Conservation (phyloP, 2,888 invertebrate genomes). For the Lasius fuliginosus region DNA sequence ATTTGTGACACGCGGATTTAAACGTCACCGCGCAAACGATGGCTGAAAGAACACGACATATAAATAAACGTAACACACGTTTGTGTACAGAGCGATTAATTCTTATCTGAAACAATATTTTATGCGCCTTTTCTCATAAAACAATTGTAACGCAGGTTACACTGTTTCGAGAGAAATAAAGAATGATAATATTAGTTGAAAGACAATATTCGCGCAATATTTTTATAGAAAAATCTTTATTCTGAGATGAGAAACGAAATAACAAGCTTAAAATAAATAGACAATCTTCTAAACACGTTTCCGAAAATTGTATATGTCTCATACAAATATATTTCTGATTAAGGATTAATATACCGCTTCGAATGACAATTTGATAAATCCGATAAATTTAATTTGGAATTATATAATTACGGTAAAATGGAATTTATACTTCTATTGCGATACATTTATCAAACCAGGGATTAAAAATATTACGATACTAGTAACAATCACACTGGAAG, state of each 20-base stretch:
- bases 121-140: not conserved
- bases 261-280: not conserved
- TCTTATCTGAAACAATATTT: slow-evolving; percentile 33
- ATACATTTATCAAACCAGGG: not conserved
- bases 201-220: not conserved
- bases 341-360: slow-evolving; percentile 16
- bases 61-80: slow-evolving; percentile 43
- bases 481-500: slow-evolving; percentile 2
- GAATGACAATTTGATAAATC: slow-evolving; percentile 11
- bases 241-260: not conserved
- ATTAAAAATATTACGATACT: slow-evolving; percentile 29
- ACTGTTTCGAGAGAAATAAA: not conserved
- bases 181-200: not conserved
- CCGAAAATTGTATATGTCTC: not conserved
- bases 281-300: not conserved
- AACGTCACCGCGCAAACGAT: slow-evolving; percentile 45
- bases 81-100: slow-evolving; percentile 23
- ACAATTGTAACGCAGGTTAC: not conserved
- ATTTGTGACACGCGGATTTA: slow-evolving; percentile 49
- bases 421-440: not conserved
- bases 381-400: slow-evolving; percentile 17
- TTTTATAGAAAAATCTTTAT: not conserved
- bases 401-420: not conserved
- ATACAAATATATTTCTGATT: not conserved
- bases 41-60: slow-evolving; percentile 31